phyloP scores from a whole-genome alignment of 2,797 vertebrate genomes.

The Alcedo quadribrachys region DNA sequence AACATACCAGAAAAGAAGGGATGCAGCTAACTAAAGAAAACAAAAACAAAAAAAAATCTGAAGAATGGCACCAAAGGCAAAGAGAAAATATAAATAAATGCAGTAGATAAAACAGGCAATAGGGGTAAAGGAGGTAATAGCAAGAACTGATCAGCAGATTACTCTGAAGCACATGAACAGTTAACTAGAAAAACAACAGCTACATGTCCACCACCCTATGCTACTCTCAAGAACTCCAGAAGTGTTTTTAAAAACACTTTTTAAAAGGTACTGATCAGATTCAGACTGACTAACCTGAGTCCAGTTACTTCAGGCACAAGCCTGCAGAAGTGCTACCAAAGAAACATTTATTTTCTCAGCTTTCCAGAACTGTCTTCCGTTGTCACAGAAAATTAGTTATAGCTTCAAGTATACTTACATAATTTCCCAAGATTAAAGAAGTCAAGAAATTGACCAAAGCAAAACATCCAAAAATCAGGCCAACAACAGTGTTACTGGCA shows the following conservation, averaged over 20 bases:
- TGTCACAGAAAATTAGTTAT: neutral
- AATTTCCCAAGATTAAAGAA: constrained; percentile 89
- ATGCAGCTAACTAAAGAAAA: neutral
- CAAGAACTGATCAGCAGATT: neutral
- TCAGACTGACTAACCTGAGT: neutral
- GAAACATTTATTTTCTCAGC: neutral
- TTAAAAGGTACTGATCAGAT: neutral
- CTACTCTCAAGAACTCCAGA: neutral
- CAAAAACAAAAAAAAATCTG: neutral
- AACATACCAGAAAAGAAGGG: neutral
- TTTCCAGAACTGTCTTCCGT: neutral
- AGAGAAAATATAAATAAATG: neutral
- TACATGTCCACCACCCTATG: rapidly evolving
- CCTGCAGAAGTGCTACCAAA: neutral
- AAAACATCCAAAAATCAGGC: constrained; percentile 94
- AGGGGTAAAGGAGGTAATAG: neutral
- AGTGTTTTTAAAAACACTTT: neutral
- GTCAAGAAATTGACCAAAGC: constrained; percentile 86
- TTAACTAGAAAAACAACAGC: neutral
- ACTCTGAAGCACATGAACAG: neutral
- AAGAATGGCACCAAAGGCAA: neutral
- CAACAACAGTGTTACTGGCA: constrained; percentile 86
- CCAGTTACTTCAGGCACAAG: neutral
- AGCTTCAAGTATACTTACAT: constrained; percentile 84
- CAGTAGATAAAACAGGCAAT: neutral